Evolutionary conservation across 2,113 vertebrate genomes (phyloP).

Genomic region (Pseudorhombus dupliciocellatus): DNA sequence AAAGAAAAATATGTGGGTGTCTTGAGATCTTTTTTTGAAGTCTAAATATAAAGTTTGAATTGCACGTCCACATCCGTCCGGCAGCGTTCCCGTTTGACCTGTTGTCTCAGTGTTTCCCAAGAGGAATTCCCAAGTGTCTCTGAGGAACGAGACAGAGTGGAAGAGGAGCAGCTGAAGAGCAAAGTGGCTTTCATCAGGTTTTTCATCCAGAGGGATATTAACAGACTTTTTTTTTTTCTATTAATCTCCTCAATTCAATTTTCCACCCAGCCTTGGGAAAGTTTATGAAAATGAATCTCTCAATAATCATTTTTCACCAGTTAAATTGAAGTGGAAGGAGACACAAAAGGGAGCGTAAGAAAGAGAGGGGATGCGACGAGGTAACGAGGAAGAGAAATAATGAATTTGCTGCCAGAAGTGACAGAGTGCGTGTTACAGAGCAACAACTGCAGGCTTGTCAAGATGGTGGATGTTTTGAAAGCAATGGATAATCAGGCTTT

Average conservation of each 20-base stretch:
- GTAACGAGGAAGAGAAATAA: conserved; percentile 50
- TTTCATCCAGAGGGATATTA: conserved; percentile 20
- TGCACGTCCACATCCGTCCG: conserved; percentile 45
- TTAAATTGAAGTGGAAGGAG: conserved; percentile 35
- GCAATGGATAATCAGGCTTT: conserved; percentile 52
- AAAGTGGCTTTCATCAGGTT: conserved; percentile 22
- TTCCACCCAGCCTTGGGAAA: conserved; percentile 20
- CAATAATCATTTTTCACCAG: conserved; percentile 38
- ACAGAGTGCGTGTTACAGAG: conserved; percentile 50
- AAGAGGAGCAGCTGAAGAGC: conserved; percentile 14
- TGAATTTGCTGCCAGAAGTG: conserved; percentile 59
- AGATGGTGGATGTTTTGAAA: conserved; percentile 64
- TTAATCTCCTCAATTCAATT: conserved; percentile 51
- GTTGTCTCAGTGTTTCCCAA: conserved; percentile 41
- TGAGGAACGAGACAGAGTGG: conserved; percentile 28
- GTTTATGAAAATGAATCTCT: conserved; percentile 50
- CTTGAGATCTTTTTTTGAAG: conserved; percentile 59
- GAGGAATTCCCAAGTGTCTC: conserved; percentile 35
- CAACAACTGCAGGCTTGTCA: conserved; percentile 62
- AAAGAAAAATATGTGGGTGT: conserved; percentile 53
- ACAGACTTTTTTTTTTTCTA: conserved; percentile 22
- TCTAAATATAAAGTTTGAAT: conserved; percentile 68
- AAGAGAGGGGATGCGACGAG: conserved; percentile 11
- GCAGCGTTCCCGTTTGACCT: conserved; percentile 43
- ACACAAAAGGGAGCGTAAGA: conserved; percentile 31